Evolutionary conservation across 2,888 invertebrate species (phyloP).

Genomic region (Dryococelus australis): DNA sequence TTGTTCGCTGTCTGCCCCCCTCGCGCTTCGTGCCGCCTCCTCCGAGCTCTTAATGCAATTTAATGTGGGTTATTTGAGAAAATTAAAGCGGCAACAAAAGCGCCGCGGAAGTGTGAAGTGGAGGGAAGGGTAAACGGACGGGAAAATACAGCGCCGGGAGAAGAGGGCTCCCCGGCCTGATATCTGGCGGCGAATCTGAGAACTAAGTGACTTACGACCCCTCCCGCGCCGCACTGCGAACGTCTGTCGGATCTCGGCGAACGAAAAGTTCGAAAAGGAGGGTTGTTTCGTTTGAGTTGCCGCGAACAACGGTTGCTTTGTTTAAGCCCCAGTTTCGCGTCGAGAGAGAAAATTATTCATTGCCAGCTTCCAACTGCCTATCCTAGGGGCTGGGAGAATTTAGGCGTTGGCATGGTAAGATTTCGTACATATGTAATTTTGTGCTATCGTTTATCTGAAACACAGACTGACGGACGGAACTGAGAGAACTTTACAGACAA

Average conservation of each 20-base stretch:
- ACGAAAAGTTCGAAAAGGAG: neutral
- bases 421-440: too few species aligned
- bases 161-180: neutral
- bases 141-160: neutral
- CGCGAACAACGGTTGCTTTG: conserved; percentile 16
- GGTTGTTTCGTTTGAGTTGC: neutral
- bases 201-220: conserved; percentile 22
- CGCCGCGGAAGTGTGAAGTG: conserved; percentile 27
- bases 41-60: conserved; percentile 37
- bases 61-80: conserved; percentile 41
- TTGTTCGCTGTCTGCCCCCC: conserved; percentile 32
- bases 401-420: too few species aligned
- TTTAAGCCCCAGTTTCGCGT: neutral
- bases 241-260: neutral
- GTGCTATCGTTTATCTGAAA: too few species aligned
- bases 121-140: conserved; percentile 13
- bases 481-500: too few species aligned
- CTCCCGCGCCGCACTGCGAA: neutral
- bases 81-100: conserved; percentile 38
- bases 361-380: neutral
- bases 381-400: too few species aligned
- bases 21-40: conserved; percentile 19
- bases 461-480: too few species aligned
- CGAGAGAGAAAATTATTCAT: neutral
- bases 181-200: conserved; percentile 22